Percentiles rank a stretch among this genome's conserved stretches.
Conservation (phyloP, 2,888 invertebrate species). For the Aphrophora alni region DNA sequence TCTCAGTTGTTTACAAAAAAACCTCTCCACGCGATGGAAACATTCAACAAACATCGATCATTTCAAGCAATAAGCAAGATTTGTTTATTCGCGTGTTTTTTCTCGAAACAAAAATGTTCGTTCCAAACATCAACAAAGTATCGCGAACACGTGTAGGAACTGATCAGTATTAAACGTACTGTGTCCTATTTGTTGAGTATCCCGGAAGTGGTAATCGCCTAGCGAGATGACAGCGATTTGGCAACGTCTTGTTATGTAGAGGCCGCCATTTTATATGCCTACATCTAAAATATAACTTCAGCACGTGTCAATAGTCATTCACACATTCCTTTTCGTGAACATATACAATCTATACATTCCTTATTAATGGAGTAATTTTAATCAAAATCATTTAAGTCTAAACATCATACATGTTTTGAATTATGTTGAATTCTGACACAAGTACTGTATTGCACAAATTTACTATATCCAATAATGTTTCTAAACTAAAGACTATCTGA, state of each 20-base stretch:
- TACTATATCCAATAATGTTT: no score
- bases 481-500: no score
- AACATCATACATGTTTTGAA: background rate
- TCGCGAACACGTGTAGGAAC: background rate
- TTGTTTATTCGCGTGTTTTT: no score
- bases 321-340: background rate
- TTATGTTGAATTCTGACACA: no score
- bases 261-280: background rate
- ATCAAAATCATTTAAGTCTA: background rate
- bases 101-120: background rate
- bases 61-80: no score
- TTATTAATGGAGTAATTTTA: background rate
- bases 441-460: no score
- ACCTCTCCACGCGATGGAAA: no score
- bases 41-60: background rate
- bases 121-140: background rate
- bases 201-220: background rate
- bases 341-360: background rate
- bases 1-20: no score
- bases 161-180: no score
- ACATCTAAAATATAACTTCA: background rate
- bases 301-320: background rate
- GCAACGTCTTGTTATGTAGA: background rate
- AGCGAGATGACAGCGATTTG: background rate
- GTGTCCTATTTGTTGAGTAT: background rate